phyloP scores from a whole-genome alignment of 2,797 vertebrate species.

The Melanogrammus aeglefinus region DNA sequence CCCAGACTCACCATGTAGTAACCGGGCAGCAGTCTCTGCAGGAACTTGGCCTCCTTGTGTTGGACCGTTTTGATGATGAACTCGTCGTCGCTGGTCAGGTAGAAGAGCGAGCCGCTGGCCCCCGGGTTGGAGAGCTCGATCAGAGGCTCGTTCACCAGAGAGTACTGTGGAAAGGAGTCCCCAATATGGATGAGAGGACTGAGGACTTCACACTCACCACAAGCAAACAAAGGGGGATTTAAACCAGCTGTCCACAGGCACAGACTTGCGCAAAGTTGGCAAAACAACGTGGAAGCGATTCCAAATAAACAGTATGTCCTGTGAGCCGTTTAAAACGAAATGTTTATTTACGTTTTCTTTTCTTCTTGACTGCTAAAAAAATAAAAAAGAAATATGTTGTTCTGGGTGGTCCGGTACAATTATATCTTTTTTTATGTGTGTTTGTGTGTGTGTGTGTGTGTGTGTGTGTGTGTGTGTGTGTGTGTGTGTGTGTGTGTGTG shows the following conservation, averaged over 20 bases:
- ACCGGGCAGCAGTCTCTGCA: slow-evolving; percentile 94
- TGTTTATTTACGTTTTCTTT: not conserved
- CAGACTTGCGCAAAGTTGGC: not conserved
- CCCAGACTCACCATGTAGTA: slow-evolving; percentile 91
- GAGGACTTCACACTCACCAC: not conserved
- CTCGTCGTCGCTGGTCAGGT: slow-evolving; percentile 95
- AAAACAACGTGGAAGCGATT: not conserved
- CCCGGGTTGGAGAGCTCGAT: slow-evolving; percentile 96
- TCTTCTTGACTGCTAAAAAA: not conserved
- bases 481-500: not conserved
- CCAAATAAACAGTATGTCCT: not conserved
- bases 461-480: slow-evolving; percentile 15
- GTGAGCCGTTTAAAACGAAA: not conserved
- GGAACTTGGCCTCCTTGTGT: slow-evolving; percentile 98
- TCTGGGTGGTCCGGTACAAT: not conserved
- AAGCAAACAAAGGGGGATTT: not conserved
- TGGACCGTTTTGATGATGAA: slow-evolving; percentile 99
- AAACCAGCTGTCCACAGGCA: not conserved
- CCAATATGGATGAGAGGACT: not conserved
- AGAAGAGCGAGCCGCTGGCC: slow-evolving; percentile 95
- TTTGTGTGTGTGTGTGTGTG: slow-evolving; percentile 11
- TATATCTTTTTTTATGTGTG: slow-evolving; percentile 3
- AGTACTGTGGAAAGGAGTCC: slow-evolving; percentile 77
- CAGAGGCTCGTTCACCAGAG: slow-evolving; percentile 92
- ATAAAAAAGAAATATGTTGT: not conserved